phyloP scores from a whole-genome alignment of 2,113 vertebrate genomes.

The Ceyx melanurus region DNA sequence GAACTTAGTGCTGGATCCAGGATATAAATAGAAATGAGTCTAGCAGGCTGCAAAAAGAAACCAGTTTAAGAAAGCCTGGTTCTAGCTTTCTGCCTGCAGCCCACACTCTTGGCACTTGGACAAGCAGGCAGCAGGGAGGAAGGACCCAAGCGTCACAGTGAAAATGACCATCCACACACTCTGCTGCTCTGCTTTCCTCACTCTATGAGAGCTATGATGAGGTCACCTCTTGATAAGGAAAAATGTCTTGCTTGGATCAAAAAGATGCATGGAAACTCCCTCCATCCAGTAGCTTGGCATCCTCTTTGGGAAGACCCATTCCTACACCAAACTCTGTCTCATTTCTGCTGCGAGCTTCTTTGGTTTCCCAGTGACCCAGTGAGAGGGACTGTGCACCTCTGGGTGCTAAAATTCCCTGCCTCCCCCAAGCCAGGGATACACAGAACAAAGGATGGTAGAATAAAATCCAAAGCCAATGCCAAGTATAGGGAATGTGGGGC shows the following conservation, averaged over 20 bases:
- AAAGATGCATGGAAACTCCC: not conserved
- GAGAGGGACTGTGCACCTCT: not conserved
- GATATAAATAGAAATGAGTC: not conserved
- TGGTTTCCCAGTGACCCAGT: not conserved
- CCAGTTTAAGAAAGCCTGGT: not conserved
- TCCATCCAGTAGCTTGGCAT: not conserved
- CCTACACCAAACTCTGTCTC: not conserved
- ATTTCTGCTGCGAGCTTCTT: not conserved
- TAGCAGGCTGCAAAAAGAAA: not conserved
- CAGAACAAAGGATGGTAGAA: not conserved
- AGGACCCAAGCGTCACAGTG: fast-evolving
- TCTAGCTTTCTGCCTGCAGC: not conserved
- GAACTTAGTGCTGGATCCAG: not conserved
- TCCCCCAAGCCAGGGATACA: not conserved
- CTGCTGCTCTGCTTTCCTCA: not conserved
- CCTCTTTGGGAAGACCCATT: not conserved
- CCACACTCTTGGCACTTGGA: fast-evolving
- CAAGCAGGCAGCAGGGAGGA: not conserved
- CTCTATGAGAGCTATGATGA: fast-evolving
- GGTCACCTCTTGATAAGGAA: not conserved
- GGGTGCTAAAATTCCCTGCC: not conserved
- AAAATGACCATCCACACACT: not conserved
- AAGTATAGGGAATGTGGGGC: fast-evolving
- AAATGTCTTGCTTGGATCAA: not conserved
- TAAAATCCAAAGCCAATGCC: not conserved